phyloP scores from a whole-genome alignment of 2,113 vertebrate genomes.

The Sinocyclocheilus maitianheensis region DNA sequence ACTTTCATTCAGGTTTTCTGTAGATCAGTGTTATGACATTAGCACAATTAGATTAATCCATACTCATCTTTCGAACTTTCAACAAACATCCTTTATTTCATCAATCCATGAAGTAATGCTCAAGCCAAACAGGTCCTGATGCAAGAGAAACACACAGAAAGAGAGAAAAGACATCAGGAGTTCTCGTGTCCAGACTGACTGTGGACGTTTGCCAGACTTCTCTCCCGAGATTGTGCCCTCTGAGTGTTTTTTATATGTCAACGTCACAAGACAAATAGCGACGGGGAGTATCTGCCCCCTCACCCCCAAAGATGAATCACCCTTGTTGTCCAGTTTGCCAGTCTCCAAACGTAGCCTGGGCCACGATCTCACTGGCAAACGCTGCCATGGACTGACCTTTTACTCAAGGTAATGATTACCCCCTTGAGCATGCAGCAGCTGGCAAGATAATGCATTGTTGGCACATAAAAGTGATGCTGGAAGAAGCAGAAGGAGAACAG shows the following conservation, averaged over 20 bases:
- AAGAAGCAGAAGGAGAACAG: constrained; percentile 70
- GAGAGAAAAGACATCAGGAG: constrained; percentile 4
- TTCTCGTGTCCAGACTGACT: constrained; percentile 22
- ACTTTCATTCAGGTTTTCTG: not conserved
- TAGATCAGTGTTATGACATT: constrained; percentile 8
- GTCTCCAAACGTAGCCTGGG: constrained; percentile 47
- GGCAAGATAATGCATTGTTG: constrained; percentile 68
- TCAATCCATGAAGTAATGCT: constrained; percentile 2
- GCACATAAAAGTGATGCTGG: constrained; percentile 65
- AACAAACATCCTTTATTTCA: not conserved
- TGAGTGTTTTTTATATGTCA: constrained; percentile 66
- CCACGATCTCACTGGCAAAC: constrained; percentile 59
- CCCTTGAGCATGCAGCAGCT: constrained; percentile 73
- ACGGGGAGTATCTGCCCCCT: constrained; percentile 65
- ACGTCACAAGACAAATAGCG: constrained; percentile 71
- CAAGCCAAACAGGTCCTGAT: not conserved
- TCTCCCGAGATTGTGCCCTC: constrained; percentile 55
- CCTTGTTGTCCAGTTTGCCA: constrained; percentile 65
- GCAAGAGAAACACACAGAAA: constrained; percentile 11
- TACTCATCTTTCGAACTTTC: constrained; percentile 4
- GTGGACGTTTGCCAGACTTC: constrained; percentile 43
- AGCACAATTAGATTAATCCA: constrained; percentile 27
- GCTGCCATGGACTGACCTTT: constrained; percentile 75
- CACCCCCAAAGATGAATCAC: constrained; percentile 72
- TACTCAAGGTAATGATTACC: constrained; percentile 70